phyloP scores from a whole-genome alignment of 2,113 vertebrate genomes.

The Burhinus oedicnemus region DNA sequence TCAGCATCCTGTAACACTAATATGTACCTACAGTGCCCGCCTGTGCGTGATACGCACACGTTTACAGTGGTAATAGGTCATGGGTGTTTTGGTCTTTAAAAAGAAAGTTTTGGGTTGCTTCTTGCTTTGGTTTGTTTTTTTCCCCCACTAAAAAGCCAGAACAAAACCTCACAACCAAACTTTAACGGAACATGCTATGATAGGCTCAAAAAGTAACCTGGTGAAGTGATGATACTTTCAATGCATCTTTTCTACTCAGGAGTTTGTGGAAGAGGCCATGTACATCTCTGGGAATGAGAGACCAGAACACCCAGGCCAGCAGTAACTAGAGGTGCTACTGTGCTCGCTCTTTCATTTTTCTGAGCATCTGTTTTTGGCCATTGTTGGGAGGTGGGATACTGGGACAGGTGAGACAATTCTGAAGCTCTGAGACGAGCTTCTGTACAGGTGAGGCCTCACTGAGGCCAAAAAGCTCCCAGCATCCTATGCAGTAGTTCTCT shows the following conservation, averaged over 20 bases:
- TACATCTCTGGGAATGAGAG: not conserved
- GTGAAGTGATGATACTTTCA: not conserved
- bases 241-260: not conserved
- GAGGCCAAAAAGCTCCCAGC: not conserved
- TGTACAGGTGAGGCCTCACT: rapidly evolving
- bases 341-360: not conserved
- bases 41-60: rapidly evolving
- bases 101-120: not conserved
- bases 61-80: not conserved
- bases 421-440: not conserved
- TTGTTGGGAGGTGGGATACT: not conserved
- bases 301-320: not conserved
- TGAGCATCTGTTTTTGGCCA: rapidly evolving
- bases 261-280: not conserved
- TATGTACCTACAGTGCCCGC: too few species aligned
- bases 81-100: not conserved
- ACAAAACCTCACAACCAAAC: not conserved
- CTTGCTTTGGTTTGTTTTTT: too few species aligned
- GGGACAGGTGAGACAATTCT: not conserved
- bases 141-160: not conserved
- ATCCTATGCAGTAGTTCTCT: not conserved
- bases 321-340: not conserved
- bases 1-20: not conserved
- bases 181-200: not conserved
- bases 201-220: not conserved